phyloP scores from a whole-genome alignment of 1,140 invertebrate genomes.

The Ephestia elutella region DNA sequence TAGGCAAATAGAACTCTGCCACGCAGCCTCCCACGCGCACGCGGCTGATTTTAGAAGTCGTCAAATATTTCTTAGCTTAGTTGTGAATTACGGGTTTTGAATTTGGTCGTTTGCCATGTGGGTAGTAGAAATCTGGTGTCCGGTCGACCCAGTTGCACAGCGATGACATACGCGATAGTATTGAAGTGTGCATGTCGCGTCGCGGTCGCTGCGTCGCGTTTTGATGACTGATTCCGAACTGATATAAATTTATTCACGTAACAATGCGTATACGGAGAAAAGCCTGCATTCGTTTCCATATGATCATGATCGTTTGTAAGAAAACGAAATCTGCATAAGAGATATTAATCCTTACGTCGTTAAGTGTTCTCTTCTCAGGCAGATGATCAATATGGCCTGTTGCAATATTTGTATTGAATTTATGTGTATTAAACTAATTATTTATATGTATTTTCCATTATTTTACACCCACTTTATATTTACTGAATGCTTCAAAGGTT shows the following conservation, averaged over 20 bases:
- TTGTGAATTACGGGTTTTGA: constrained; percentile 35
- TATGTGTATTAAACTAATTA: no score
- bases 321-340: neutral
- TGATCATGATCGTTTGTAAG: neutral
- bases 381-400: no score
- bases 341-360: no score
- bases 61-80: constrained; percentile 20
- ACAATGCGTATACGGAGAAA: neutral
- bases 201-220: constrained; percentile 30
- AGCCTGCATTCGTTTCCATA: neutral
- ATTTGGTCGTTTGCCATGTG: constrained; percentile 40
- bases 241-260: neutral
- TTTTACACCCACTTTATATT: no score
- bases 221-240: constrained; percentile 21
- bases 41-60: constrained; percentile 33
- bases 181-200: constrained; percentile 42
- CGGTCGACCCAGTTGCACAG: constrained; percentile 56
- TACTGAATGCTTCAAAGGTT: no score
- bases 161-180: constrained; percentile 57
- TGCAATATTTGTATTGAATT: no score
- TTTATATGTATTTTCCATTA: no score
- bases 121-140: constrained; percentile 52
- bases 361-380: no score
- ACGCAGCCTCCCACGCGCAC: constrained; percentile 29
- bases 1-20: no score